These are phyloP conservation scores for Ephialtes manifestator DNA, from an alignment of 2,888 invertebrate genomes.

Conservation along the genomic window DNA sequence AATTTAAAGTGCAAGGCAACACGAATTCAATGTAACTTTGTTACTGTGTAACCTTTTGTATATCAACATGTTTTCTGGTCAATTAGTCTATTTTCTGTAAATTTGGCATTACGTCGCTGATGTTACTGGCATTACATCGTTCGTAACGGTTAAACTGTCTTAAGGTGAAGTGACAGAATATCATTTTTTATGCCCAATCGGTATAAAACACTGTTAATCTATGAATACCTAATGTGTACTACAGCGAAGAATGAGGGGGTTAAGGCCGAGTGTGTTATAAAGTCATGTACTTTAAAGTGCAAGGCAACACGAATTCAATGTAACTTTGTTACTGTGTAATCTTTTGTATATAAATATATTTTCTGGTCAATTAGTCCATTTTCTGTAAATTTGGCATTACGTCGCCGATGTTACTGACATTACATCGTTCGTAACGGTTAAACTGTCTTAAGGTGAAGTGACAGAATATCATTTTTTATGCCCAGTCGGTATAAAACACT, in stretches of 20 bases:
- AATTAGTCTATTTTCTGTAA: not conserved
- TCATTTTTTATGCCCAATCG: no score
- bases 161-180: no score
- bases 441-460: no score
- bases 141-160: no score
- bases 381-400: not conserved
- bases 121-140: not conserved
- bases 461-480: no score
- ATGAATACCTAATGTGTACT: not conserved
- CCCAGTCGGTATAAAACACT: no score
- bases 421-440: not conserved
- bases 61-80: not conserved
- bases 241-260: not conserved
- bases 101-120: not conserved
- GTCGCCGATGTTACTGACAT: not conserved
- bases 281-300: constrained; percentile 9
- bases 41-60: not conserved
- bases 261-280: no score
- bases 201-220: no score
- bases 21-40: not conserved
- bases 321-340: not conserved
- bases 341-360: not conserved
- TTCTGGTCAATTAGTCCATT: not conserved
- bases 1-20: not conserved
- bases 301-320: not conserved